Conservation (phyloP, 2,888 invertebrate genomes). For the Epiperipatus broadwayi region DNA sequence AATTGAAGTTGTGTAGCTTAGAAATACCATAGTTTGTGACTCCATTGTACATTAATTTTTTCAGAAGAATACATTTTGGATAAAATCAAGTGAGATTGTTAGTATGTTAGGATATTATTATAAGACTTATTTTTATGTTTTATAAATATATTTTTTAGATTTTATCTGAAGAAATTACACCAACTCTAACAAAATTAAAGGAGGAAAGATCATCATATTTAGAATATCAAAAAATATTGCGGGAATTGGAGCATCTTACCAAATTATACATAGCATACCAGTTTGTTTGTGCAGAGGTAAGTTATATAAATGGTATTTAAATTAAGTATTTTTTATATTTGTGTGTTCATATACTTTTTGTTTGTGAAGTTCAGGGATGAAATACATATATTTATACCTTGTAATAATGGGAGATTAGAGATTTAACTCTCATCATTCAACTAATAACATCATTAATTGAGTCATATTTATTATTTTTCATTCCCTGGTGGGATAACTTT, state of each 20-base stretch:
- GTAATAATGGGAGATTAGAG: conserved; percentile 1
- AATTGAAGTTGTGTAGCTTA: too few relatives aligned
- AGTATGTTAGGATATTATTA: neutral
- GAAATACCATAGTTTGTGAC: too few relatives aligned
- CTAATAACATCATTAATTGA: too few relatives aligned
- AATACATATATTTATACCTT: conserved; percentile 19
- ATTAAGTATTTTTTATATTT: too few relatives aligned
- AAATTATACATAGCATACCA: conserved; percentile 53
- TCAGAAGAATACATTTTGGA: too few relatives aligned
- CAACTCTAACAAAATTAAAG: conserved; percentile 61
- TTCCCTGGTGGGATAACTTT: too few relatives aligned
- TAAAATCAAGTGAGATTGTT: too few relatives aligned
- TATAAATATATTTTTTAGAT: conserved; percentile 24
- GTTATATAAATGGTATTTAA: conserved; percentile 8
- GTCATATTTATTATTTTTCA: too few relatives aligned
- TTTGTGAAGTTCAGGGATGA: conserved; percentile 15
- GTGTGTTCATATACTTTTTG: conserved; percentile 8
- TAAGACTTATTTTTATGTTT: conserved; percentile 3
- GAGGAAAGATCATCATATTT: conserved; percentile 63
- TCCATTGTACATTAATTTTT: too few relatives aligned
- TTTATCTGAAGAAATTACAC: conserved; percentile 62
- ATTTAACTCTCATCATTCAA: too few relatives aligned
- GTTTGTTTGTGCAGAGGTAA: conserved; percentile 38
- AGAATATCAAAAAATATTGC: conserved; percentile 61
- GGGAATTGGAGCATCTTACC: conserved; percentile 61